These are phyloP conservation scores for Leptarthrus brevirostris DNA, from an alignment of 2,888 invertebrate genomes.

Conservation along the genomic window DNA sequence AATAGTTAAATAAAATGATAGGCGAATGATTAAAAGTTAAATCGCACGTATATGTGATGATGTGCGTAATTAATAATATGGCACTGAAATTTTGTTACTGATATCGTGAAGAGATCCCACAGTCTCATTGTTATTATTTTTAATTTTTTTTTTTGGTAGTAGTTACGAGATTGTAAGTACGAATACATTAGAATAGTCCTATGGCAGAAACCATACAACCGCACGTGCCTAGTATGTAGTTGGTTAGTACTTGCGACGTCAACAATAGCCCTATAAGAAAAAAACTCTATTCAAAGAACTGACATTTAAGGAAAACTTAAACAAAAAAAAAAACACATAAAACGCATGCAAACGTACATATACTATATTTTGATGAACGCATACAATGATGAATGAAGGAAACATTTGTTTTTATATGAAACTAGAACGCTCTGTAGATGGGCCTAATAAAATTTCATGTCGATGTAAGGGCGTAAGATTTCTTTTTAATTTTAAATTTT, in stretches of 20 bases:
- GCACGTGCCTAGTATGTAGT: slow-evolving; percentile 32
- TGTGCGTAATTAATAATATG: slow-evolving; percentile 4
- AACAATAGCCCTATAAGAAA: slow-evolving; percentile 49
- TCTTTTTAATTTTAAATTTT: no score
- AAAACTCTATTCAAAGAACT: slow-evolving; percentile 13
- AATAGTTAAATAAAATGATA: not conserved
- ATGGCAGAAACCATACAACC: slow-evolving; percentile 17
- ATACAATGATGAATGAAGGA: no score
- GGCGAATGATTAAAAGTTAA: not conserved
- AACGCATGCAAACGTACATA: slow-evolving; percentile 27
- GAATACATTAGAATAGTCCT: slow-evolving; percentile 19
- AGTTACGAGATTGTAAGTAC: not conserved
- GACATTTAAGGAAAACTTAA: slow-evolving; percentile 9
- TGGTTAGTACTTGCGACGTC: slow-evolving; percentile 51
- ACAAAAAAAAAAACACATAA: not conserved
- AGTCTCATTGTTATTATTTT: no score
- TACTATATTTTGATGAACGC: no score
- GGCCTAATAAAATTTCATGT: no score
- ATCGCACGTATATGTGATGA: not conserved
- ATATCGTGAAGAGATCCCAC: not conserved
- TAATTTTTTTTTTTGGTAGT: not conserved
- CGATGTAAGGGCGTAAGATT: no score
- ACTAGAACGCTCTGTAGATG: no score
- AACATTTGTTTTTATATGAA: no score
- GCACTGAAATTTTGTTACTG: slow-evolving; percentile 12